phyloP scores from a whole-genome alignment of 2,113 vertebrate genomes.

The Paradisaea rubra region DNA sequence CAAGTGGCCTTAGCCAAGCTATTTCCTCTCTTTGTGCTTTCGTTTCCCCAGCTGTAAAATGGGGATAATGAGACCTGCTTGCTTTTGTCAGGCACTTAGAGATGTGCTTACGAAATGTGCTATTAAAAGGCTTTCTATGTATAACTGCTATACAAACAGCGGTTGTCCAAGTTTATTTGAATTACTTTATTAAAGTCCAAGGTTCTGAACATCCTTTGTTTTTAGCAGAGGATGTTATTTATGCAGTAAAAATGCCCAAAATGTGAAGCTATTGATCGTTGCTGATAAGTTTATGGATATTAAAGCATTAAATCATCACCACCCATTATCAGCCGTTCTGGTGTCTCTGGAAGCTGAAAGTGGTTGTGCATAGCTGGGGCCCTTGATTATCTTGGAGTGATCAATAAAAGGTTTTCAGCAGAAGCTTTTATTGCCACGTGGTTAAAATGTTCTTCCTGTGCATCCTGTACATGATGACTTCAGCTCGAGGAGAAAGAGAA shows the following conservation, averaged over 20 bases:
- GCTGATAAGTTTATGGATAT: slow-evolving; percentile 47
- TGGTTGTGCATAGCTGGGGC: not conserved
- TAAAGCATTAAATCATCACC: slow-evolving; percentile 44
- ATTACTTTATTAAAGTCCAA: slow-evolving; percentile 21
- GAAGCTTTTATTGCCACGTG: slow-evolving; percentile 44
- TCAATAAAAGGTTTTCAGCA: slow-evolving; percentile 58
- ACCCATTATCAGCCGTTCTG: not conserved
- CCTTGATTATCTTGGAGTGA: not conserved
- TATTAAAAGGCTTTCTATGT: slow-evolving; percentile 55
- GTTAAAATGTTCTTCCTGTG: slow-evolving; percentile 34
- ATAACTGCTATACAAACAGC: slow-evolving; percentile 47
- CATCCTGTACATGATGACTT: not conserved
- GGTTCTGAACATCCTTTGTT: slow-evolving; percentile 47
- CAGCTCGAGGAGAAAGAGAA: not conserved
- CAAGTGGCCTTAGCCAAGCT: slow-evolving; percentile 13
- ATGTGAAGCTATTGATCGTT: slow-evolving; percentile 46
- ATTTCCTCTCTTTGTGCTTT: slow-evolving; percentile 57
- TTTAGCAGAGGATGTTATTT: slow-evolving; percentile 48
- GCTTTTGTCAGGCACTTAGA: slow-evolving; percentile 39
- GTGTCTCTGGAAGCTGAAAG: slow-evolving; percentile 17
- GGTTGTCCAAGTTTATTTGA: slow-evolving; percentile 45
- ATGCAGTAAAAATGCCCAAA: slow-evolving; percentile 34
- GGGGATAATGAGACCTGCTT: slow-evolving; percentile 39
- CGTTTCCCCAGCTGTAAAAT: slow-evolving; percentile 32
- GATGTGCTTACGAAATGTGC: slow-evolving; percentile 12